phyloP scores from a whole-genome alignment of 1,140 invertebrate genomes.

The Drosophila prosaltans region DNA sequence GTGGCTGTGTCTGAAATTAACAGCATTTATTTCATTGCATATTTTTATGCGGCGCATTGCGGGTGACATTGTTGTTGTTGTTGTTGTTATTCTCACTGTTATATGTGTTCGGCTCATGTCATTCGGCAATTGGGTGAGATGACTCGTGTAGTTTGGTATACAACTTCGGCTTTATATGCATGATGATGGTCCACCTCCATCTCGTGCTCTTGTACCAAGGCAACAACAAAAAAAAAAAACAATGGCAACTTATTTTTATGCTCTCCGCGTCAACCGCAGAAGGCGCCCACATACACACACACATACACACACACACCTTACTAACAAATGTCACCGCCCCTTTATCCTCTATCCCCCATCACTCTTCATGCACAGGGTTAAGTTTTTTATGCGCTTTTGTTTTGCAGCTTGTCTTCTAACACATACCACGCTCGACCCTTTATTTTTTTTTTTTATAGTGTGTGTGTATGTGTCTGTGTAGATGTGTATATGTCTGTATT shows the following conservation, averaged over 20 bases:
- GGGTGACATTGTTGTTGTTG: conserved; percentile 25
- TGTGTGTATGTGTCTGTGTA: not conserved
- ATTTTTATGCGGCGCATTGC: conserved; percentile 51
- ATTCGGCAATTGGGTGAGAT: too few species aligned
- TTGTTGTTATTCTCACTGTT: not conserved
- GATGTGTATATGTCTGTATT: not conserved
- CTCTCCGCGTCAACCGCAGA: conserved; percentile 70
- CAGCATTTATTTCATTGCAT: conserved; percentile 76
- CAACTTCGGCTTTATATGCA: too few species aligned
- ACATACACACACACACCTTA: not conserved
- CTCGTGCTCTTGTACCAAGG: conserved; percentile 16
- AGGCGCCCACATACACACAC: conserved; percentile 11
- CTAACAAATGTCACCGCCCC: not conserved
- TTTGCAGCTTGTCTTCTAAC: conserved; percentile 55
- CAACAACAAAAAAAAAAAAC: conserved; percentile 29
- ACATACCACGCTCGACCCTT: not conserved
- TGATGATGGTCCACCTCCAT: too few species aligned
- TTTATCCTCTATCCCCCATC: not conserved
- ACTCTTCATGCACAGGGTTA: conserved; percentile 58
- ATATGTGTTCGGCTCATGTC: not conserved
- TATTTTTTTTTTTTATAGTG: conserved; percentile 27
- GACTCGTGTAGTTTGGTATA: too few species aligned
- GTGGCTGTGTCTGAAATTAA: conserved; percentile 67
- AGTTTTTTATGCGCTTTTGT: conserved; percentile 76
- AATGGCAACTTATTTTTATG: conserved; percentile 79